Base-by-base conservation (phyloP, 2,888 invertebrate genomes). In the Linnaemya tessellans region DNA sequence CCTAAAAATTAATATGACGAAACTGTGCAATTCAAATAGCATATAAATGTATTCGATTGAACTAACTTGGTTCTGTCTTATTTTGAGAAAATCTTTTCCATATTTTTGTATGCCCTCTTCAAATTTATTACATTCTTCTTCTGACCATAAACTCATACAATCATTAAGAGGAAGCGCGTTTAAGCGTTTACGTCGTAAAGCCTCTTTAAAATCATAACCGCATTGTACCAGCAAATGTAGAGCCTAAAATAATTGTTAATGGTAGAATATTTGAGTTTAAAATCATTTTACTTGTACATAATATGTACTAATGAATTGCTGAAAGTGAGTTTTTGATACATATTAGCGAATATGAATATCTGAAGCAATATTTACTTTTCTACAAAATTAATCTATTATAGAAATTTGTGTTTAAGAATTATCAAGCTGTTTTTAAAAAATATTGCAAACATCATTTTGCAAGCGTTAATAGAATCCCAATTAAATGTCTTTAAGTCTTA, bases 121-220 rank as follows among this genome's bases (percentile, higher is more conserved):
- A 93, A 99, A 99, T 92, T 98, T 97, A 78, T 97, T 95, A 92
- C 98, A 98, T 91, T 99, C 99, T 90, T 98, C 98, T 92, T 99
- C 98, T 1, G 98, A 98, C 98, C 99, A 99, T 3, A 97, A 94
- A 89, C 97, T 97, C 94, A 96, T 95, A 0, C 96, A 95, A 89
- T 96, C 96, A 15, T 94, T 93, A 5, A 94, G 86, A 0, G 94
- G 94, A 74, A 96, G 94, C 9, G 95, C 95, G 87, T 96, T 96
- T 90, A 97, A 95, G 65, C 96, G 94, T 80, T 96, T 95, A 73
- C 98, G 94, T 82, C 98, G 93, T 74, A 98, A 92, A 0, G 98
- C 98, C 93, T 98, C 98, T 82, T 98, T 98, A n/a, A 96, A 94
- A 93, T 98, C 98, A 91, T 98, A 97, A 1, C 98, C 98, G 93